Evolutionary conservation across 2,888 invertebrate species (phyloP), one percentile per base, ranked within the genome.

Genomic region (Lasioglossum marginatum): DNA sequence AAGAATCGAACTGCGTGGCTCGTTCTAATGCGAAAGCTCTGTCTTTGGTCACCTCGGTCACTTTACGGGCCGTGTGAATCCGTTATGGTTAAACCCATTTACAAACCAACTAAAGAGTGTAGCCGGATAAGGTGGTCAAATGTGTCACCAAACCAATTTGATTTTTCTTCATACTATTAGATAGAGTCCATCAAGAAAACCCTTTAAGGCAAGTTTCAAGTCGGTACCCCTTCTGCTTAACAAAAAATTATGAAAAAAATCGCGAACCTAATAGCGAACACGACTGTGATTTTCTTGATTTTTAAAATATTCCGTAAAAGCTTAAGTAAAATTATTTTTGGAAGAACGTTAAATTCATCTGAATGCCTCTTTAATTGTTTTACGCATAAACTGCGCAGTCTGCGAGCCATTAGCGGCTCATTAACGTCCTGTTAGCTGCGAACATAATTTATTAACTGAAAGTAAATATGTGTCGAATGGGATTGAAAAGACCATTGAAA

Each of bases 371-470:
- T 2, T 4, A 31, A 16, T 16, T 31, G 6, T 31, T 31, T 31
- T 2, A 16, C 12, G 31, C 63, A 5, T 19, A 16, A 31, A 8
- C 31, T 63, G 16, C 31, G 2, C 16, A 63, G 31, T 16, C 63
- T 19, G 63, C 8, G 31, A 31, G 19, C 34, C 63, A 31, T 63
- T 34, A 63, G 16, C 31, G 63, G 34, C 31, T 63, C 63, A 8
- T 63, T 19, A 63, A 31, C 12, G 63, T 8, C 19, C 31, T 6
- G 8, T 31, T 63, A 19, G 31, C 63, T 63, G 16, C 8, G 19
- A 63, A 63, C 63, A 63, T 63, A 63, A 63, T 63, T 63, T 63
- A 34, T 63, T 63, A 63, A 63, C 63, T 8, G 34, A 63, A 63
- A 19, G 16, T 63, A 63, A 63, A 63, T 63, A 14, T 63, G 2